A percentile compares a stretch with the other conserved stretches of the same genome.
Evolutionary conservation across 1,140 invertebrate genomes (phyloP).

Genomic region (Bursaphelenchus mucronatus): DNA sequence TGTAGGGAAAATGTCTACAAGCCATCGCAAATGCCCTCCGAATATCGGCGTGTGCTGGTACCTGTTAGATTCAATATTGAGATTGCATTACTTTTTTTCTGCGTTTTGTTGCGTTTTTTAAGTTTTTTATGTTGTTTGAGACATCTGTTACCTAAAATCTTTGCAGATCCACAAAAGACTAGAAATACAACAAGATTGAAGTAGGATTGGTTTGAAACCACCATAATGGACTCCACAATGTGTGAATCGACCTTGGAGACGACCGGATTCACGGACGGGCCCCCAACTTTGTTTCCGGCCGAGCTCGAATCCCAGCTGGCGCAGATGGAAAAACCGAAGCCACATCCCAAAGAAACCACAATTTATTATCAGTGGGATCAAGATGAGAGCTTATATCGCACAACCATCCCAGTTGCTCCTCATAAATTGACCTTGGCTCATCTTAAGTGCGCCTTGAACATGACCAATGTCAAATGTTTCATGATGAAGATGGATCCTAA

Average conservation of each 20-base stretch:
- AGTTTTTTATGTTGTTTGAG: too few relatives aligned
- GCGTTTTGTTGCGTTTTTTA: too few relatives aligned
- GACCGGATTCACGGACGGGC: slow-evolving; percentile 6
- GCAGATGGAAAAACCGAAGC: slow-evolving; percentile 2
- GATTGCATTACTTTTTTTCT: too few relatives aligned
- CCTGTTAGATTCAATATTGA: too few relatives aligned
- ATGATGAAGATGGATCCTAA: not conserved
- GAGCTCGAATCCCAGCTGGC: not conserved
- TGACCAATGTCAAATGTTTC: slow-evolving; percentile 15
- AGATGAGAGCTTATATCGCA: not conserved
- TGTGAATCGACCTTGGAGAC: slow-evolving; percentile 1
- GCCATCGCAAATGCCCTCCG: too few relatives aligned
- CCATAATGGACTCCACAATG: too few relatives aligned
- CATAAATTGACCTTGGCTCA: slow-evolving; percentile 9
- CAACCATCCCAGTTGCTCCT: not conserved
- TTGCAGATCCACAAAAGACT: too few relatives aligned
- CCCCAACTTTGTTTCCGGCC: slow-evolving; percentile 3
- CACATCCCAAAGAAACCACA: slow-evolving; percentile 4
- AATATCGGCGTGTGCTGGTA: too few relatives aligned
- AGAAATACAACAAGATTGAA: too few relatives aligned
- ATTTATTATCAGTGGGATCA: slow-evolving; percentile 3
- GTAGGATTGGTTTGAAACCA: too few relatives aligned
- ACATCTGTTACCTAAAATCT: too few relatives aligned
- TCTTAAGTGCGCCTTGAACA: slow-evolving; percentile 12
- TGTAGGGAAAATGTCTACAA: too few relatives aligned